Base-by-base conservation (phyloP, 2,888 invertebrate species). In the Nephrotoma guestfalica region DNA sequence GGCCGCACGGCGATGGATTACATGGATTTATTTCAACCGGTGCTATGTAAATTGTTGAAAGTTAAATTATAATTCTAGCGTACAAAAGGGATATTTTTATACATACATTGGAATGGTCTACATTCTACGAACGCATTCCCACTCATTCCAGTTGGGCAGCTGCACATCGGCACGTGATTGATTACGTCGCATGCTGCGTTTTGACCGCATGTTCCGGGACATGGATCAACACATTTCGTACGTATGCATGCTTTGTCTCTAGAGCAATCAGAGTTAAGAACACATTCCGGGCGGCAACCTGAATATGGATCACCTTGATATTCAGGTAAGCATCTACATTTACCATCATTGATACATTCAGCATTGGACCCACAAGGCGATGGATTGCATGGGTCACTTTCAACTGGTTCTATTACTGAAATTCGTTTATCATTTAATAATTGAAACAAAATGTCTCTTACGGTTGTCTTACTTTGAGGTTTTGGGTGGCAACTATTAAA, bases 51-150 rank as follows among this genome's bases (percentile, higher is more conserved):
- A 57, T 15, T 57, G 18, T 18, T 18, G 30, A 88, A 93, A 93
- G 87, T 91, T 89, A 11, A 93, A 91, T 89, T 93, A 43, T 94
- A 89, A 18, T 1, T 57, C 18, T 41, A 2, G 30, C n/a, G 57
- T 40, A 83, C 5, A 30, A 30, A 3, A 30, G 30, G 1, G 30
- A 57, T 1, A 57, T 41, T n/a, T 83, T 41, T 15, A n/a, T 43
- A 86, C 86, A 47, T 86, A 86, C 93, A 92, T 92, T 89, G 92
- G 89, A 94, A 91, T 41, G 92, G 91, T 45, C 90, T 90, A 89
- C 96, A 96, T 87, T 93, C 92, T 43, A 93, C 92, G 89, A 96
- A 95, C 13, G 96, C 94, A 90, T 95, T 94, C 85, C 96, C 96
- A 41, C 93, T 93, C 92, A 93, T 94, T 84, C 94, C 94, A 86